Conservation (phyloP, 2,888 invertebrate species). For the Acleris emargana region DNA sequence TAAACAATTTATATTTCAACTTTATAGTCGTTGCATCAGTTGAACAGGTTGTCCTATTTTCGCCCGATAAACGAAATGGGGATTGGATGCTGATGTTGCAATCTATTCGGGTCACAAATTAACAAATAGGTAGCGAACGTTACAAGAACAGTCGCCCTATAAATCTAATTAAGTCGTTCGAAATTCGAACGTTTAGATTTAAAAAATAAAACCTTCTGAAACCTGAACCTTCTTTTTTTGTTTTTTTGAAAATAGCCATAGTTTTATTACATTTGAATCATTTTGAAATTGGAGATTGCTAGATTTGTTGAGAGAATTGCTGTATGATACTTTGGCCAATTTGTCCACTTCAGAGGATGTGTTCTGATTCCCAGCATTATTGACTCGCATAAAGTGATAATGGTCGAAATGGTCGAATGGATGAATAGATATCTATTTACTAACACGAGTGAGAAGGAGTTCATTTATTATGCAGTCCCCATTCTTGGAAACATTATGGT, state of each 20-base stretch:
- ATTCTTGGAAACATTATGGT: neutral
- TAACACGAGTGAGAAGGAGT: neutral
- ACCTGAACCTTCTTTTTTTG: too few species aligned
- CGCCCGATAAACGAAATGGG: constrained; percentile 49
- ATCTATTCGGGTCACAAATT: constrained; percentile 59
- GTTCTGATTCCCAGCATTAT: constrained; percentile 23
- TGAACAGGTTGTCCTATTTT: constrained; percentile 56
- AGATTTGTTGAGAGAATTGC: neutral
- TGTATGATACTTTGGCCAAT: neutral
- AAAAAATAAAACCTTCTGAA: constrained; percentile 3
- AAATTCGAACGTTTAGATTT: constrained; percentile 17
- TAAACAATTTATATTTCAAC: constrained; percentile 39
- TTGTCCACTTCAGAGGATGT: constrained; percentile 2
- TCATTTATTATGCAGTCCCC: neutral
- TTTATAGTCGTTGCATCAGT: constrained; percentile 50
- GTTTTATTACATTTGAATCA: neutral
- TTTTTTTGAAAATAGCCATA: neutral
- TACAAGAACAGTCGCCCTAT: constrained; percentile 47
- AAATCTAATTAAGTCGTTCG: constrained; percentile 45
- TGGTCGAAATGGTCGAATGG: constrained; percentile 4
- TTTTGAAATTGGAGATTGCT: neutral
- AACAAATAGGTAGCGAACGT: constrained; percentile 44
- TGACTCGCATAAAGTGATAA: constrained; percentile 25
- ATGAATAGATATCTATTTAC: neutral
- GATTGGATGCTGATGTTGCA: constrained; percentile 44